Base-by-base conservation (phyloP, 2,888 invertebrate genomes). In the Athalia circularis region DNA sequence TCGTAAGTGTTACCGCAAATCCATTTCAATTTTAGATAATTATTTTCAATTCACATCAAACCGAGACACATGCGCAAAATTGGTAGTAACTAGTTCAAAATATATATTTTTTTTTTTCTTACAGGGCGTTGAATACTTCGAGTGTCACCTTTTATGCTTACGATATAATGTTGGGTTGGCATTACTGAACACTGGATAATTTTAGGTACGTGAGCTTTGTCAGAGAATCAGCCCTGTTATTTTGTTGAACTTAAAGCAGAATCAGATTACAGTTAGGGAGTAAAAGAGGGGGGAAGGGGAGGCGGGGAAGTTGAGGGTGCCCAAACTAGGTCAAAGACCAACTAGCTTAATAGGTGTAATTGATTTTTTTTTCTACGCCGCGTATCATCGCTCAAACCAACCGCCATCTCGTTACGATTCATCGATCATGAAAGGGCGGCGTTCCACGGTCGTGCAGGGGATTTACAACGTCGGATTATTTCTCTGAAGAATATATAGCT, bases 41-140 rank as follows among this genome's bases (percentile, higher is more conserved):
- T 72, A 59, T 43, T 70, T 13, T 62, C 50, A 72, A 72, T 77
- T 67, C 67, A 43, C 77, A 52, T 29, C 50, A 62, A 13, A 57
- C 13, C 48, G 47, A 68, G 59, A 48, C 47, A 78, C 76, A 80
- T 83, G 80, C 81, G 79, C 72, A 81, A 79, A 81, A 81, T 80
- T 80, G 74, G 75, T 80, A 79, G 81, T 80, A 81, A 81, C 80
- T 79, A 80, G 81, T 78, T 79, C 80, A 80, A 82, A 81, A 80
- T n/a, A n/a, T n/a, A n/a, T n/a, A n/a, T n/a, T n/a, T n/a, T 81
- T 79, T 79, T 79, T 29, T 29, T 29, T 29, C 2, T 2, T 29
- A 2, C 29, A 29, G 79, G 79, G 81, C 82, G 81, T 82, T 81
- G 82, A 70, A 78, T 57, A 77, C 80, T 77, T 76, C 15, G 67